Evolutionary conservation across 2,888 invertebrate species (phyloP), one percentile per base, ranked within the genome.

Genomic region (Apodemia duryi): DNA sequence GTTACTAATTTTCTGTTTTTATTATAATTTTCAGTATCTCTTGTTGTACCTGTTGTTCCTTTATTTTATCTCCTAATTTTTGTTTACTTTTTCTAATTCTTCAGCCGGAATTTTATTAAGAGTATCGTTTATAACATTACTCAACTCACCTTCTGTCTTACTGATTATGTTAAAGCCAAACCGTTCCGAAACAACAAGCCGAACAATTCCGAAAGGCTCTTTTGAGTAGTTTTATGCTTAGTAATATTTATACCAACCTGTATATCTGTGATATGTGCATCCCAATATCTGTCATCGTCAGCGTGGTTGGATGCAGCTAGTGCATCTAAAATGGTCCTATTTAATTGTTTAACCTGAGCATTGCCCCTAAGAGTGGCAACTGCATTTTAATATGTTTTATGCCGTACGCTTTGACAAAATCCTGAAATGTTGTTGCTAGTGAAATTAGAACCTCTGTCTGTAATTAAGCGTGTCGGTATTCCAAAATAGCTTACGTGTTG

Each of bases 401-500:
- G 32, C 32, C 32, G 6, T 38, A 38, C 6, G 35, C 2, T 38
- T 41, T 41, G 10, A 10, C 10, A 54, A 69, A 73, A 1, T 65
- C 38, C 57, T 69, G 64, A 46, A 74, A 73, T 21, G 9, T n/a
- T 61, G n/a, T 62, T 61, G 49, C 71, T 72, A 2, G 72, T 74
- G 32, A 72, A 73, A n/a, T 63, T 49, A 1, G 71, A 41, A 0
- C 73, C 72, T 41, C 54, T 73, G 35, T 63, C 74, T 0, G 73
- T 71, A 7, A 74, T 70, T 0, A 74, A 64, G 2, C 73, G 64
- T 0, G 68, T 65, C 1, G 72, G 71, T 1, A 62, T 51, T 0
- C 72, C 73, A 65, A 73, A 74, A 29, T 64, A 68, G 51, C 72
- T 69, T 3, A 74, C 65, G 21, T 68, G 65, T 0, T 71, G 64